Conservation (phyloP, 2,888 invertebrate genomes). For the Eupithecia inturbata region DNA sequence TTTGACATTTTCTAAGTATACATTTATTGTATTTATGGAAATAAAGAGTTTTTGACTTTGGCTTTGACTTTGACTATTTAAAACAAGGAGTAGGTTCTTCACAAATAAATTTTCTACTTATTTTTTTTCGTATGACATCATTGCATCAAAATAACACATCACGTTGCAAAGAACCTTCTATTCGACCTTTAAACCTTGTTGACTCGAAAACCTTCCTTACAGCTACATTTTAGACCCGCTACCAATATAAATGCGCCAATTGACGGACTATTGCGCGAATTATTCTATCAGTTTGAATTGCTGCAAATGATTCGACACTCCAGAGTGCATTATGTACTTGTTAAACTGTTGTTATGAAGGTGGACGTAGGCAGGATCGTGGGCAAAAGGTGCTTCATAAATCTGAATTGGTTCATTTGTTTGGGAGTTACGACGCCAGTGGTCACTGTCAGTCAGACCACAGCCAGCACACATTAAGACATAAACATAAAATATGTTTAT, state of each 20-base stretch:
- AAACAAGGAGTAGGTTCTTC: no score
- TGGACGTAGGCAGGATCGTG: slow-evolving; percentile 3
- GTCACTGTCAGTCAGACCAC: not conserved
- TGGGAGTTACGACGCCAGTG: not conserved
- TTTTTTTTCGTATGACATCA: no score
- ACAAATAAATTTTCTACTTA: no score
- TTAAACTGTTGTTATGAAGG: not conserved
- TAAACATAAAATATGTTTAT: no score
- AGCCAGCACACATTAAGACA: not conserved
- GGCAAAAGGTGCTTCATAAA: slow-evolving; percentile 4
- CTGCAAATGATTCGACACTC: slow-evolving; percentile 25
- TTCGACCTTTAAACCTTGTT: not conserved
- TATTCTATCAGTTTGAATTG: slow-evolving; percentile 30
- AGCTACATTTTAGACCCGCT: slow-evolving; percentile 13
- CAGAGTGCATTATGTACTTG: slow-evolving; percentile 19
- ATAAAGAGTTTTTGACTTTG: no score
- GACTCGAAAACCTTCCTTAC: slow-evolving; percentile 1
- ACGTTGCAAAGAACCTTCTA: not conserved
- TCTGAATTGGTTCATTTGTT: not conserved
- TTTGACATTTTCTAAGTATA: no score
- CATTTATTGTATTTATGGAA: no score
- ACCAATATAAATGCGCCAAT: slow-evolving; percentile 38
- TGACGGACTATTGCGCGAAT: slow-evolving; percentile 28
- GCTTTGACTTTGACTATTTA: no score
- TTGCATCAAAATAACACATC: no score